Conservation (phyloP, 2,113 vertebrate genomes). For the Stigmatopora argus region DNA sequence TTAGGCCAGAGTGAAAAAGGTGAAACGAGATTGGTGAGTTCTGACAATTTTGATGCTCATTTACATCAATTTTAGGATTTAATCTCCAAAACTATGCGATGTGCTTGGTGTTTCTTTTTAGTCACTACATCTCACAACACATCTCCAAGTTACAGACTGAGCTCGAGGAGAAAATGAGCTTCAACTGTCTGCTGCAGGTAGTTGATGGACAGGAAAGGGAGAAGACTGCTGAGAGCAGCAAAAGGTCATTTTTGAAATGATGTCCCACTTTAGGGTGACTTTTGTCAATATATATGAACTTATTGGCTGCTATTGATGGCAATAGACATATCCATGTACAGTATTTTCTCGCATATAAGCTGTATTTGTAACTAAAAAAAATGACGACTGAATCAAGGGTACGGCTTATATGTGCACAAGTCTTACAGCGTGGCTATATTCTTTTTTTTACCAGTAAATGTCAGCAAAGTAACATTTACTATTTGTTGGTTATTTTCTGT, state of each 20-base stretch:
- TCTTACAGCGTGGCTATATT: no score
- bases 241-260: constrained; percentile 19
- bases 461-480: no score
- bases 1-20: constrained; percentile 24
- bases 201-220: constrained; percentile 26
- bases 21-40: constrained; percentile 43
- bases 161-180: constrained; percentile 35
- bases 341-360: no score
- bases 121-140: constrained; percentile 31
- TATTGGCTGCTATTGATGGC: no score
- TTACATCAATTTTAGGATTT: neutral
- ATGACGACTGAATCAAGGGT: no score
- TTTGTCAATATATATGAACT: neutral
- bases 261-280: no score
- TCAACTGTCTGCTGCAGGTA: constrained; percentile 24
- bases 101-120: constrained; percentile 13
- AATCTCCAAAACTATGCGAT: neutral
- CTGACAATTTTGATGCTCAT: neutral
- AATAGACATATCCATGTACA: no score
- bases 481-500: no score
- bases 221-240: constrained; percentile 2
- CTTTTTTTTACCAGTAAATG: no score
- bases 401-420: no score
- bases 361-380: no score
- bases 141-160: constrained; percentile 24